Evolutionary conservation across 2,797 vertebrate genomes (phyloP).

Genomic region (Falco novaeseelandiae): DNA sequence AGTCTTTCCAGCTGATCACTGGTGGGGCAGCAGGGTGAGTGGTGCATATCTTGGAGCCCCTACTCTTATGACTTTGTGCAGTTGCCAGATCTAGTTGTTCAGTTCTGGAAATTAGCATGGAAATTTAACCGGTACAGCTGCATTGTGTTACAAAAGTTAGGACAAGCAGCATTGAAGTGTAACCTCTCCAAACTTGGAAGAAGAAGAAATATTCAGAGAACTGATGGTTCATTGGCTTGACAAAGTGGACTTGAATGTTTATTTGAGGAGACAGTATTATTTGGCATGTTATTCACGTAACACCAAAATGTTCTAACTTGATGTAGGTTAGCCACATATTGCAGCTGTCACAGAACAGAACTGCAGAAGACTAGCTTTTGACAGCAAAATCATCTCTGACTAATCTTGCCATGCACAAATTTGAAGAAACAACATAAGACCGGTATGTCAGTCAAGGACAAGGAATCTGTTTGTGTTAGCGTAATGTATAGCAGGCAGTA

Average conservation of each 20-base stretch:
- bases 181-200: neutral
- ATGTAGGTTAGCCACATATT: constrained; percentile 45
- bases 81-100: neutral
- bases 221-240: neutral
- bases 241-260: neutral
- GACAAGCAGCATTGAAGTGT: neutral
- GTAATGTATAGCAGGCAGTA: neutral
- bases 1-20: neutral
- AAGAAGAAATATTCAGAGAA: neutral
- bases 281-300: constrained; percentile 9
- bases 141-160: neutral
- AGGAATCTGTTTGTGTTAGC: neutral
- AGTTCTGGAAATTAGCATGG: neutral
- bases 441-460: constrained; percentile 32
- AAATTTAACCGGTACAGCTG: neutral
- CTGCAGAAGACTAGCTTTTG: constrained; percentile 19
- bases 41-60: neutral
- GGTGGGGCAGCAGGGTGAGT: neutral
- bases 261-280: neutral
- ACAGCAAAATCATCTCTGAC: constrained; percentile 60
- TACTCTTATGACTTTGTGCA: neutral
- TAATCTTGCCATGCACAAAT: constrained; percentile 12
- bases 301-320: neutral
- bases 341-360: constrained; percentile 41
- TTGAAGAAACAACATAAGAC: neutral